These are phyloP conservation scores for Drosophila willistoni DNA, from an alignment of 1,140 invertebrate genomes.

Conservation along the genomic window DNA sequence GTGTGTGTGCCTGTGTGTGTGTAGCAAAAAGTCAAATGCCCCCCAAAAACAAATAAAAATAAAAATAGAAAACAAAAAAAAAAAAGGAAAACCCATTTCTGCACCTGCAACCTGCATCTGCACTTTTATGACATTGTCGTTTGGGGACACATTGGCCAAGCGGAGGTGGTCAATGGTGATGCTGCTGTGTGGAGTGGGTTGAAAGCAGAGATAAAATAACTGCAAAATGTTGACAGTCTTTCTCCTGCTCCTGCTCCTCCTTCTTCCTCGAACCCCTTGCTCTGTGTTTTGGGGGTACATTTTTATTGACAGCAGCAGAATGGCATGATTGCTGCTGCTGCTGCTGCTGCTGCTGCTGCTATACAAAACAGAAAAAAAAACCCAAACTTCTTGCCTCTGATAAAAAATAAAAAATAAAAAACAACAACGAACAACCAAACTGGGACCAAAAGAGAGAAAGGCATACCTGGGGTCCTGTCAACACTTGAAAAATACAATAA, in stretches of 20 bases:
- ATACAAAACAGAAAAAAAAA: constrained; percentile 34
- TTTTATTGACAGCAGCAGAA: constrained; percentile 79
- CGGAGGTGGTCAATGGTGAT: constrained; percentile 2
- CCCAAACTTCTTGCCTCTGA: constrained; percentile 5
- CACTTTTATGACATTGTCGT: constrained; percentile 50
- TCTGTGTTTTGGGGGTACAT: constrained; percentile 22
- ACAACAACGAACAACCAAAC: constrained; percentile 12
- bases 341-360: constrained; percentile 60
- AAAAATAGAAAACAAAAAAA: constrained; percentile 19
- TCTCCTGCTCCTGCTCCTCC: neutral
- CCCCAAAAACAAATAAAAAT: constrained; percentile 41
- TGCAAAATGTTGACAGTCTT: constrained; percentile 73
- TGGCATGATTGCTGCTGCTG: constrained; percentile 74
- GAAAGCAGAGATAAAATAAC: constrained; percentile 67
- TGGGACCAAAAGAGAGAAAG: constrained; percentile 8
- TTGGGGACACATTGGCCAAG: constrained; percentile 22
- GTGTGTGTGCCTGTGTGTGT: neutral
- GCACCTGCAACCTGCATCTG: constrained; percentile 42
- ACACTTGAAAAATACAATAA: constrained; percentile 51
- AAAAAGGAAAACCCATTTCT: constrained; percentile 18
- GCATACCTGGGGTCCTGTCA: constrained; percentile 38
- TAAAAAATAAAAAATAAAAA: neutral
- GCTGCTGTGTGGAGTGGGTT: neutral
- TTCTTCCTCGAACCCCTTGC: neutral
- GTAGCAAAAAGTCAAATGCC: constrained; percentile 72